These are phyloP conservation scores for Eilema caniola DNA, from an alignment of 2,888 invertebrate species.

Conservation along the genomic window DNA sequence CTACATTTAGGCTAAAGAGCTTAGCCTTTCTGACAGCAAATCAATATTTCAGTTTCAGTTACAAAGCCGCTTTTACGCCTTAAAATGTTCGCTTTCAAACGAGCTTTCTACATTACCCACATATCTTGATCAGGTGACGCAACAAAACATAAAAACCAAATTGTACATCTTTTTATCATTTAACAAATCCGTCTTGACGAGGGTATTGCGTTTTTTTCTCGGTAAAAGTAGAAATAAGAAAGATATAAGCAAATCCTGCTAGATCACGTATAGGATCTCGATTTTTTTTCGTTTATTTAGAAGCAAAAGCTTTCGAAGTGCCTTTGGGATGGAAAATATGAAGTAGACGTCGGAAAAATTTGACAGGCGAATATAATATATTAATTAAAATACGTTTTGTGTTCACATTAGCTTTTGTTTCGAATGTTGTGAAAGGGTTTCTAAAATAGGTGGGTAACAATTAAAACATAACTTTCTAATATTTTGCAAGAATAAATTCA, in stretches of 20 bases:
- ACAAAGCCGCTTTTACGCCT: slow-evolving; percentile 38
- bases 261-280: slow-evolving; percentile 73
- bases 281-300: slow-evolving; percentile 68
- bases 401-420: slow-evolving; percentile 35
- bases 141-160: slow-evolving; percentile 81
- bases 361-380: slow-evolving; percentile 38
- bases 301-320: slow-evolving; percentile 45
- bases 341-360: slow-evolving; percentile 36
- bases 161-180: slow-evolving; percentile 82
- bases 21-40: slow-evolving; percentile 30
- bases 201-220: slow-evolving; percentile 77
- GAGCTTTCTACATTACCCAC: slow-evolving; percentile 57
- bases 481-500: slow-evolving; percentile 29
- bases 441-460: slow-evolving; percentile 23
- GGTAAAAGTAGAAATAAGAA: slow-evolving; percentile 75
- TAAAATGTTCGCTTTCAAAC: slow-evolving; percentile 46
- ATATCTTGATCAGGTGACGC: slow-evolving; percentile 80
- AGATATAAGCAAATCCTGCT: slow-evolving; percentile 78
- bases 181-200: slow-evolving; percentile 84
- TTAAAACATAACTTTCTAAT: slow-evolving; percentile 32
- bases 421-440: slow-evolving; percentile 35
- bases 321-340: slow-evolving; percentile 51
- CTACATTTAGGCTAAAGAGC: slow-evolving; percentile 8
- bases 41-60: slow-evolving; percentile 41
- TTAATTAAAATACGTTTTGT: slow-evolving; percentile 46